Conservation (phyloP, 2,797 vertebrate species). For the Erethizon dorsatum region DNA sequence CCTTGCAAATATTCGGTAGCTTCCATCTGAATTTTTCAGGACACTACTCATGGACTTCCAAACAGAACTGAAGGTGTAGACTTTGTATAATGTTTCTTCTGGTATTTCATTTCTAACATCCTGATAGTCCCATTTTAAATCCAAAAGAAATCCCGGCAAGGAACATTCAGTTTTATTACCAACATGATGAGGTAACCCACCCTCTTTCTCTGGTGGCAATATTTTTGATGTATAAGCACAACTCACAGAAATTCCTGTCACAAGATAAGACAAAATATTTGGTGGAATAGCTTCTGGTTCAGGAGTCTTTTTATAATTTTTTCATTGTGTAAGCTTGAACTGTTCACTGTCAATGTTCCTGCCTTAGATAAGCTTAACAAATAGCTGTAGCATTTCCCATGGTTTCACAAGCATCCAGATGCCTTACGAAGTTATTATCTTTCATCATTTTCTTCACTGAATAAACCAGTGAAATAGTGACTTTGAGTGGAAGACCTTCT, state of each 20-base stretch:
- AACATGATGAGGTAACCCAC: constrained; percentile 97
- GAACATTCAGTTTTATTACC: constrained; percentile 99
- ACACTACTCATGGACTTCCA: constrained; percentile 99
- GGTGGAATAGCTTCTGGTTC: constrained; percentile 95
- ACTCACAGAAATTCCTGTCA: constrained; percentile 98
- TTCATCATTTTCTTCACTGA: constrained; percentile 99
- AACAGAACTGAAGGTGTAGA: constrained; percentile 99
- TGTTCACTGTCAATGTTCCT: constrained; percentile 98
- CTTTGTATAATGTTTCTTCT: constrained; percentile 98
- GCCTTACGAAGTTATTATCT: constrained; percentile 98
- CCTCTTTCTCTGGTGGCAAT: constrained; percentile 98
- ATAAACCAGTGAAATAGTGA: constrained; percentile 98
- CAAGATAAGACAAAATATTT: constrained; percentile 93
- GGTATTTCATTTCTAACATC: constrained; percentile 98
- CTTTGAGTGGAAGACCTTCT: constrained; percentile 98
- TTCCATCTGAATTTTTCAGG: constrained; percentile 97
- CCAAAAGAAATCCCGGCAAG: constrained; percentile 96
- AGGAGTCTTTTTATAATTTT: constrained; percentile 96
- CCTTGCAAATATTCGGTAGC: constrained; percentile 99
- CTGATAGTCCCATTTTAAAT: constrained; percentile 98
- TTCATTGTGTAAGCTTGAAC: constrained; percentile 96
- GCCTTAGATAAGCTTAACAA: constrained; percentile 98
- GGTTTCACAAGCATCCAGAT: constrained; percentile 98
- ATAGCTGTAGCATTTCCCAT: constrained; percentile 99
- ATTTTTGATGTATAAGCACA: constrained; percentile 99